Evolutionary conservation across 1,140 invertebrate genomes (phyloP), one percentile per base, ranked within the genome.

Genomic region (Lysiphlebus fabarum): DNA sequence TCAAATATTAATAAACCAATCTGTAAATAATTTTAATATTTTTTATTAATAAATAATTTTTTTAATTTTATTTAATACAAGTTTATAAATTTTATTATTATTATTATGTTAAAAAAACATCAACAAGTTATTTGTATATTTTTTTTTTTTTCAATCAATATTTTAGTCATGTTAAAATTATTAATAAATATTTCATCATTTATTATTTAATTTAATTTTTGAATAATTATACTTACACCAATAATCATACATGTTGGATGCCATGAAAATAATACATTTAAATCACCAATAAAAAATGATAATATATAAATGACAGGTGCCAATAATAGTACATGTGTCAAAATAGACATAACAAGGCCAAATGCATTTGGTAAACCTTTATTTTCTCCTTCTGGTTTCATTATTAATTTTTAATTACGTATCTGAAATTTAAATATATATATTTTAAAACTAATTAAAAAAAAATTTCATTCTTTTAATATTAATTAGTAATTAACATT

Each of bases 231-330:
- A 74, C 76, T 76, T 69, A 79, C 77, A 26, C 74, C 76, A 41
- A 78, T 12, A 17, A 66, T 53, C 71, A 73, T 74, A 45, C 73
- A 77, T 59, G 77, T 78, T 5, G 75, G 75, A 69, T 79, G 77
- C 77, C 77, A 79, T 1, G 73, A 66, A 53, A 79, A 78, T 36
- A 77, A 70, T 7, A 7, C 58, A 57, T 71, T 67, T 4, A 26
- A 26, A 0, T 64, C 17, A 5, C 62, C 17, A 36, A 70, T 67
- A 2, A 65, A 69, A 4, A 78, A 34, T 6, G 62, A 65, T 0
- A 78, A 44, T 53, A 78, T 78, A 60, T 78, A 79, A 41, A 78
- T 62, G 1, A 74, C 64, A 12, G 77, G 76, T 8, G 62, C 55
- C 7, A 78, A 6, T 4, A 79, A 48, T 6, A 79, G 60, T n/a